Evolutionary conservation across 2,797 vertebrate genomes (phyloP), one percentile per base, ranked within the genome.

Genomic region (Trachurus trachurus): DNA sequence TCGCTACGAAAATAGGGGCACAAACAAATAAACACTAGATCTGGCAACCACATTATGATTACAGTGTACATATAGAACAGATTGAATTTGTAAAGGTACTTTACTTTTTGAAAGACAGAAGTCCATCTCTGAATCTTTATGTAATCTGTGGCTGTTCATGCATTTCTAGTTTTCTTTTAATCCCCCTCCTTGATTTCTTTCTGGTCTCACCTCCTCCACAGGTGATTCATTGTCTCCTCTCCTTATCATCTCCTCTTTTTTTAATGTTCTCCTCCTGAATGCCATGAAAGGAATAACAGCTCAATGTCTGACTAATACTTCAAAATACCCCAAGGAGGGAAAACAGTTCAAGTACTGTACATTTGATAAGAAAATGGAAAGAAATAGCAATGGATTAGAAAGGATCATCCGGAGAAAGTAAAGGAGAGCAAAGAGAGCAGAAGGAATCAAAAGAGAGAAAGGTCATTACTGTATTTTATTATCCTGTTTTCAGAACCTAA

Each of bases 251-350:
- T 69, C 49, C 9, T 15, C 42, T 10, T 84, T 80, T 84, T 80
- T 82, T 45, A 45, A 62, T 15, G 6, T 80, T 54, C 62, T 74
- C 59, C 0, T n/a, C 58, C 75, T 74, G 15, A 5, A 54, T n/a
- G 11, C 6, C 42, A 39, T 61, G 58, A 86, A 79, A 74, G 50
- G 66, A 85, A 79, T 42, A 42, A 40, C 37, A 39, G 53, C 76
- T 81, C 63, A 74, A 86, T 76, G 58, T 52, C 49, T 73, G 22
- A 31, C 56, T 65, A 56, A 63, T 52, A 52, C 53, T 52, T 10
- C 59, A 40, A 80, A 69, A 80, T 52, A 61, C 47, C 26, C 70
- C 0, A 5, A 2, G 12, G 2, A 60, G 22, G 34, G 13, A 69
- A 68, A 80, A 57, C 11, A 58, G 39, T 49, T 50, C 42, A 45